Percentiles rank a stretch among this genome's conserved stretches.
Evolutionary conservation across 2,888 invertebrate genomes (phyloP).

Genomic region (Emmelina monodactyla): DNA sequence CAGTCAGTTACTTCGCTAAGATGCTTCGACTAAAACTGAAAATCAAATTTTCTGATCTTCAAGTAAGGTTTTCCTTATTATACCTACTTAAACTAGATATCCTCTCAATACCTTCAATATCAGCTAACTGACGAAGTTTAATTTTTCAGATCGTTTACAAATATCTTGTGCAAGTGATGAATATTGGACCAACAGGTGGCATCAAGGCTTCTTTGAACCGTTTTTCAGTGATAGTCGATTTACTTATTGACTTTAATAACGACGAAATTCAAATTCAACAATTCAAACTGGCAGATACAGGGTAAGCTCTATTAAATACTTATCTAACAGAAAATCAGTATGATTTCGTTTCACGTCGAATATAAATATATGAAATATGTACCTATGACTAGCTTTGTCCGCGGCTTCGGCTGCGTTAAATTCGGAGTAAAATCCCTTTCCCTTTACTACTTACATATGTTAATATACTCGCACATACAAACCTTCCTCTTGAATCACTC

Average conservation of each 20-base stretch:
- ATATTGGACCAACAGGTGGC: conserved; percentile 58
- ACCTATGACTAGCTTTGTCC: not conserved
- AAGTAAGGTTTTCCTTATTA: conserved; percentile 23
- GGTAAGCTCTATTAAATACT: conserved; percentile 24
- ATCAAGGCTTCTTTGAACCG: conserved; percentile 45
- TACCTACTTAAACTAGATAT: not conserved
- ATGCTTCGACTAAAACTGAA: conserved; percentile 49
- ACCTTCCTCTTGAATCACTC: too few species aligned
- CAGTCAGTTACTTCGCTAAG: conserved; percentile 47
- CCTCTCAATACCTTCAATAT: too few species aligned
- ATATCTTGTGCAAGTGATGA: conserved; percentile 57
- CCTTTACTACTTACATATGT: too few species aligned
- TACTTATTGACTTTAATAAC: conserved; percentile 56
- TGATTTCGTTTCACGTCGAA: not conserved
- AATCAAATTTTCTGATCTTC: conserved; percentile 38
- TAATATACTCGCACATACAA: too few species aligned
- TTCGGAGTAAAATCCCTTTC: too few species aligned
- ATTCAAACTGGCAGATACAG: conserved; percentile 44
- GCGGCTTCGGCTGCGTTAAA: too few species aligned
- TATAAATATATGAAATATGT: not conserved
- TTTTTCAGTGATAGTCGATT: conserved; percentile 38
- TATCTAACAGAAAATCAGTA: not conserved
- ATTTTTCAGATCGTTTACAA: conserved; percentile 54
- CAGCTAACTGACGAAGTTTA: too few species aligned
- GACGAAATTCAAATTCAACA: conserved; percentile 56